Evolutionary conservation across 2,797 vertebrate genomes (phyloP).

Genomic region (Pangasius krempfi): DNA sequence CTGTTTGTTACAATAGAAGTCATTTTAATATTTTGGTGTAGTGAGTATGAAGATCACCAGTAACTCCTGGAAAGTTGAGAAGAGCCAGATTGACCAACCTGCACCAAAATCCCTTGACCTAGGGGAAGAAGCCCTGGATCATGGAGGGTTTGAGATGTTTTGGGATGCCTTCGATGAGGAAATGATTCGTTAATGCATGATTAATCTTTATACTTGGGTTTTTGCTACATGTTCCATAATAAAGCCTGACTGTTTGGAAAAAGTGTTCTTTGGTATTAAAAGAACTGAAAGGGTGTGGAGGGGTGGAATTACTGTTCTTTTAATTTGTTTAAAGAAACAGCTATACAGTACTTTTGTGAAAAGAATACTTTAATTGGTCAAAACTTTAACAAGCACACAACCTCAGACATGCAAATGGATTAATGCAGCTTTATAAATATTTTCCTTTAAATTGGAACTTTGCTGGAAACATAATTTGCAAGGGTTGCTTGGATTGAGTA

Average conservation of each 20-base stretch:
- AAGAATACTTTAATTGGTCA: background rate
- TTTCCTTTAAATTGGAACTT: background rate
- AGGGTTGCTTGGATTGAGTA: background rate
- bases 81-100: background rate
- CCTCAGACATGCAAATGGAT: background rate
- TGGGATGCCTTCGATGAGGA: constrained; percentile 2
- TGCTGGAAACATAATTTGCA: background rate
- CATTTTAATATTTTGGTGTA: background rate
- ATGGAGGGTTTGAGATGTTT: background rate
- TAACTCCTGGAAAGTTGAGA: constrained; percentile 56
- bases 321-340: background rate
- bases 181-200: background rate
- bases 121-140: background rate
- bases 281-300: background rate
- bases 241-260: background rate
- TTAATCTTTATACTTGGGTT: background rate
- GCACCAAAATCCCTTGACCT: background rate
- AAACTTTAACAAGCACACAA: background rate
- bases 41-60: constrained; percentile 51
- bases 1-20: background rate
- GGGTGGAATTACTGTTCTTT: background rate
- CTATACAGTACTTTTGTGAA: too few relatives aligned
- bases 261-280: background rate
- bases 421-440: background rate
- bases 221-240: background rate